Evolutionary conservation across 1,140 invertebrate species (phyloP).

Genomic region (Sminthurides bifidus): DNA sequence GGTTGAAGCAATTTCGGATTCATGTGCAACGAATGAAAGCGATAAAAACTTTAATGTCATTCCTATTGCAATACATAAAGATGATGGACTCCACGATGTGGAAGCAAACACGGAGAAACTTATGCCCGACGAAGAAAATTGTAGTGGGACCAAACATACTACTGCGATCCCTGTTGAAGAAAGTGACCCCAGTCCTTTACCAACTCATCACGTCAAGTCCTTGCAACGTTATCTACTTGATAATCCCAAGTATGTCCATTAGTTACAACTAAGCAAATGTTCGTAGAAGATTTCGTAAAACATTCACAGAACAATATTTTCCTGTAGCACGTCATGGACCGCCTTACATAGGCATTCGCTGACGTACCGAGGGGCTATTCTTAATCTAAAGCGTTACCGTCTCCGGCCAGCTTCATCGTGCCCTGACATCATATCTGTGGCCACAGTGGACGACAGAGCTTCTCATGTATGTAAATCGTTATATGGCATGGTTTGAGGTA

Average conservation of each 20-base stretch:
- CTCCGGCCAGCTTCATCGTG: slow-evolving; percentile 68
- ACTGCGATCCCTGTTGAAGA: neutral
- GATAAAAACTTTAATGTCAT: neutral
- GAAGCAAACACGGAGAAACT: neutral
- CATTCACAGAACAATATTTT: too few species aligned
- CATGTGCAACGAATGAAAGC: too few species aligned
- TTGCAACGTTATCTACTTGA: neutral
- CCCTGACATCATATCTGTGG: slow-evolving; percentile 83
- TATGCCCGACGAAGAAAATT: neutral
- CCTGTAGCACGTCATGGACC: slow-evolving; percentile 35
- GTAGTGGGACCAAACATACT: slow-evolving; percentile 1
- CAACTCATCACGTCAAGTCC: neutral
- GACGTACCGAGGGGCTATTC: slow-evolving; percentile 66
- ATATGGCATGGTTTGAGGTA: too few species aligned
- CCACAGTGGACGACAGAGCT: slow-evolving; percentile 41
- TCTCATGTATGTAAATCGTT: slow-evolving; percentile 24
- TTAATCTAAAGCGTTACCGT: slow-evolving; percentile 66
- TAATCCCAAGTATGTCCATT: neutral
- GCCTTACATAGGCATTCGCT: slow-evolving; percentile 48
- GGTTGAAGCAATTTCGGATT: too few species aligned
- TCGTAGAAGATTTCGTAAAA: too few species aligned
- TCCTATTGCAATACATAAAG: neutral
- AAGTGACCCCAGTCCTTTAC: neutral
- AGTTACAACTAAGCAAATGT: too few species aligned
- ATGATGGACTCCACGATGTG: neutral